phyloP scores from a whole-genome alignment of 2,797 vertebrate genomes.

The Mormyrops boulengeri region DNA sequence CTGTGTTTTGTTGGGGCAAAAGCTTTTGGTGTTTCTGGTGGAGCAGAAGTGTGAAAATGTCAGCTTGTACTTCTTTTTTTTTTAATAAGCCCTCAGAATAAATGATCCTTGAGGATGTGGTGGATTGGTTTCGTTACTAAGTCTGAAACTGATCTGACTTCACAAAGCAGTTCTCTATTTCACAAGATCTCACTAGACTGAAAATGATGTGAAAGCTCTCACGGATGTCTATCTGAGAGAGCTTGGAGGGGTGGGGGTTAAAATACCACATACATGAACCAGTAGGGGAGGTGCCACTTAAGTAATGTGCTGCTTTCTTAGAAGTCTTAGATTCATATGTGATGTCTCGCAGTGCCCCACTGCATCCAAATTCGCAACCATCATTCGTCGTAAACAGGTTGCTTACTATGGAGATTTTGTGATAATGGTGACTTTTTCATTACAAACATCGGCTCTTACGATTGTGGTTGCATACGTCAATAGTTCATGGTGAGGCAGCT shows the following conservation, averaged over 20 bases:
- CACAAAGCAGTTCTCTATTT: constrained; percentile 23
- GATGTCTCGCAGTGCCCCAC: neutral
- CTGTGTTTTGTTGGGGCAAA: neutral
- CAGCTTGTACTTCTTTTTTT: neutral
- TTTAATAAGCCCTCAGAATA: neutral
- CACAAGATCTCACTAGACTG: neutral
- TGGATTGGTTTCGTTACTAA: constrained; percentile 10
- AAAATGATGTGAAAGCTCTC: constrained; percentile 1
- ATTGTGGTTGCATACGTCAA: neutral
- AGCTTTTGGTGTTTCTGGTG: constrained; percentile 1
- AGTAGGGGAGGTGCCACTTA: neutral
- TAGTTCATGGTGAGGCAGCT: neutral
- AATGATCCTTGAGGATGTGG: constrained; percentile 12
- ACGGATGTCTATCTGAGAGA: neutral
- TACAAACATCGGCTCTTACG: neutral
- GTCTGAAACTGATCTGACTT: constrained; percentile 16
- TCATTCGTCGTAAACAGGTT: neutral
- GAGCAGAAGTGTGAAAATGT: constrained; percentile 13
- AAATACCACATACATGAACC: neutral
- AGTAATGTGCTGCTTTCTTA: constrained; percentile 14
- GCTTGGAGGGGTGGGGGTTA: neutral
- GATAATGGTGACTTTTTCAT: neutral
- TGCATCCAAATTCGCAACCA: neutral
- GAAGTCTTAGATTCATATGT: neutral
- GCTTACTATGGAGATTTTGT: constrained; percentile 12